Evolutionary conservation across 2,888 invertebrate species (phyloP), one percentile per base, ranked within the genome.

Genomic region (Synanthedon vespiformis): DNA sequence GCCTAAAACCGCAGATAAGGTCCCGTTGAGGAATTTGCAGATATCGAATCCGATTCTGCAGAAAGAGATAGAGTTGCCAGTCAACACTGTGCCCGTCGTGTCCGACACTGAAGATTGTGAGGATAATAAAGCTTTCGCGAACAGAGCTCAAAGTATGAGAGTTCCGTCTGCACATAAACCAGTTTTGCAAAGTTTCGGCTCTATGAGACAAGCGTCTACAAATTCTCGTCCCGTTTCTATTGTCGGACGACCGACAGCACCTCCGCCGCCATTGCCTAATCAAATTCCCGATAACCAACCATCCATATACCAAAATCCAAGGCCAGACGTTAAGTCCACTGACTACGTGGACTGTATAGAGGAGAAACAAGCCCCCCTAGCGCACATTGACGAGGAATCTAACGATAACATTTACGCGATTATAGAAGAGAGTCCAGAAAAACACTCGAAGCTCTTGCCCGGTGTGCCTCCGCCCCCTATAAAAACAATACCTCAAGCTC

Each of bases 391-490:
- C 56, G 92, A 91, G 62, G 89, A 89, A 63, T 89, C 90, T 0
- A 74, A 87, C 12, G 95, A 95, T 66, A 95, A 95, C 65, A 95
- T 95, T 57, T 95, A 95, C 70, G 94, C 95, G 0, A 93, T 95
- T 0, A 95, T 95, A 51, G 95, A 95, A 67, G 95, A 95, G 70
- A 89, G 91, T 40, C 91, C 93, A 0, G 86, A 90, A 1, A 87
- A 74, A 51, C 68, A 70, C 49, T 77, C 78, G 0, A 83, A 83
- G 58, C 79, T 80, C 0, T 65, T 81, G 14, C 85, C 81, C 1
- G 71, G 70, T 1, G 80, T 84, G 0, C 80, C 89, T 0, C 80
- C 89, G 2, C 66, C 71, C 2, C 75, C 72, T 0, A 61, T 67
- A 34, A 74, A 76, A 62, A 76, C 77, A 0, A 62, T 67, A 12